Evolutionary conservation across 2,888 invertebrate species (phyloP), one percentile per base, ranked within the genome.

Genomic region (Nezara viridula): DNA sequence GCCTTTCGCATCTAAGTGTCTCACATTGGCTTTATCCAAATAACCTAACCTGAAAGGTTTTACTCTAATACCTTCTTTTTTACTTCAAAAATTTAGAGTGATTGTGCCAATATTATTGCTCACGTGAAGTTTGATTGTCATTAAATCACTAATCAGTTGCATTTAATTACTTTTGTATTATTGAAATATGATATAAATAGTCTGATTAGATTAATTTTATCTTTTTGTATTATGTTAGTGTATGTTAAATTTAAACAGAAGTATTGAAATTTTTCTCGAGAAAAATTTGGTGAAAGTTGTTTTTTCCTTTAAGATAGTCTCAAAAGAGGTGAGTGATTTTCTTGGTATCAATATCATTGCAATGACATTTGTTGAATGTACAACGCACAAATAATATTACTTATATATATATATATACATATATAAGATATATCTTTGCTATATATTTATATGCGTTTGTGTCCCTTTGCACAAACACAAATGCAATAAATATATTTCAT

Each of bases 361-460:
- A 86, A 86, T 86, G 86, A 86, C 86, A 86, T 86, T 86, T 86
- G 86, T 86, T 86, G 55, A 86, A 86, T 86, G 86, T 86, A 86
- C 60, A 86, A 86, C 86, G 86, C 86, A 86, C 86, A 86, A 86
- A 86, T 86, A 86, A 55, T 55, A 37, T 40, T 55, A 60, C 52
- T 81, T 81, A 81, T 81, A 81, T 60, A 60, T 86, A 86, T 55
- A 86, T 86, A 81, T 81, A 81, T 81, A 81, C 40, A 60, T 86
- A 86, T 55, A 86, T 86, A 81, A 81, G 81, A 81, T 81, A 81
- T 81, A 40, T 81, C 81, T 81, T 81, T 81, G 52, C 47, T n/a
- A 24, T 86, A 86, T 86, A 86, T 55, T 86, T 86, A 86, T 86
- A 86, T 55, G 55, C 40, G 7, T 86, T 86, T 50, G 40, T 86